phyloP scores from a whole-genome alignment of 2,888 invertebrate genomes.

The Eilema depressum region DNA sequence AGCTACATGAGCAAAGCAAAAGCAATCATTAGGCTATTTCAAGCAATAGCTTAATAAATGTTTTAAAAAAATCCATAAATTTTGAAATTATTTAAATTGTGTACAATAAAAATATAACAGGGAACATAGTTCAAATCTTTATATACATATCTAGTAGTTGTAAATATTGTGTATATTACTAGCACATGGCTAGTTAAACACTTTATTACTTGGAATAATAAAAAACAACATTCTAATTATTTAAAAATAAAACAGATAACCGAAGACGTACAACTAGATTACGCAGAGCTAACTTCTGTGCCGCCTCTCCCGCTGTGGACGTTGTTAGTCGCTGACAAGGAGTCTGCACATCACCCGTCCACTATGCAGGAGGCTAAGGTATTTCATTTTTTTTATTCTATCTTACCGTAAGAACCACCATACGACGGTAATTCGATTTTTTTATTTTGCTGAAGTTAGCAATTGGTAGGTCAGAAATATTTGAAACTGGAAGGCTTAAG shows the following conservation, averaged over 20 bases:
- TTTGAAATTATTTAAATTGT: too few relatives aligned
- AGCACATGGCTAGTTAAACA: neutral
- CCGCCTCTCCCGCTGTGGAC: slow-evolving; percentile 99
- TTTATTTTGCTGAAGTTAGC: too few relatives aligned
- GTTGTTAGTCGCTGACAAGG: slow-evolving; percentile 97
- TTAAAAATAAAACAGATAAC: slow-evolving; percentile 85
- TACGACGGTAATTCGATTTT: neutral
- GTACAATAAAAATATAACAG: too few relatives aligned
- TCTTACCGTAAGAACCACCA: too few relatives aligned
- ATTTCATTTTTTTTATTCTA: slow-evolving; percentile 9
- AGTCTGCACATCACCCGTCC: slow-evolving; percentile 88
- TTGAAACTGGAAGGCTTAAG: too few relatives aligned
- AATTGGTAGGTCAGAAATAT: too few relatives aligned
- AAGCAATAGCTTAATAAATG: too few relatives aligned
- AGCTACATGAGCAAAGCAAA: too few relatives aligned
- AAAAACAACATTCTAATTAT: neutral
- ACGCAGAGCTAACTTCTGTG: slow-evolving; percentile 98
- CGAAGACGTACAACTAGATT: slow-evolving; percentile 96
- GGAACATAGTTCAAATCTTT: neutral
- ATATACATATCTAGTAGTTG: neutral
- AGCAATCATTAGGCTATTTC: too few relatives aligned
- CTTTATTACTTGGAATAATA: neutral
- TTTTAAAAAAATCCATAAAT: too few relatives aligned
- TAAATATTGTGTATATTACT: neutral
- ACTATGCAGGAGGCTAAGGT: slow-evolving; percentile 86